Percentiles rank a stretch among this genome's conserved stretches.
These are phyloP conservation scores for Byasa hedistus DNA, from an alignment of 2,888 invertebrate genomes.

Conservation along the genomic window DNA sequence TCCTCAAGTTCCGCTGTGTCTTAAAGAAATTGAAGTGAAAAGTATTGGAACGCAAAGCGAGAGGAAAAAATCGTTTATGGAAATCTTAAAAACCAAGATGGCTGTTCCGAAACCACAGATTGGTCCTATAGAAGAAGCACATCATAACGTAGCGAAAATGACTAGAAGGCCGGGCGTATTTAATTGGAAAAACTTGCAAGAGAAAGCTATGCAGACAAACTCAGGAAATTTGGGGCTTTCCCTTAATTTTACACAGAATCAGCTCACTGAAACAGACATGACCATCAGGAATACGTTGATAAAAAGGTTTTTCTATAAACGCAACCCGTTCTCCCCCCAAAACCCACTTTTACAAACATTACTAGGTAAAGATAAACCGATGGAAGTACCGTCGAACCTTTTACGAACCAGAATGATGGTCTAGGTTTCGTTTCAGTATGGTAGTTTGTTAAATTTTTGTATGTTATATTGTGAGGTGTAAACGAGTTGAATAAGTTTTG, in stretches of 20 bases:
- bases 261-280: slow-evolving; percentile 54
- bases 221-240: slow-evolving; percentile 47
- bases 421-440: slow-evolving; percentile 38
- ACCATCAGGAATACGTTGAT: slow-evolving; percentile 61
- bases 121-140: slow-evolving; percentile 24
- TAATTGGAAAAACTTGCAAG: slow-evolving; percentile 54
- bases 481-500: slow-evolving; percentile 20
- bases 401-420: slow-evolving; percentile 57
- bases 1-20: slow-evolving; percentile 57
- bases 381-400: slow-evolving; percentile 50
- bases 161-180: slow-evolving; percentile 42
- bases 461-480: slow-evolving; percentile 20
- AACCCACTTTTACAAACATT: slow-evolving; percentile 62
- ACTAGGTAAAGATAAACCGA: slow-evolving; percentile 61
- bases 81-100: slow-evolving; percentile 33
- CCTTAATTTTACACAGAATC: slow-evolving; percentile 50
- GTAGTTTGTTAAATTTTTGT: slow-evolving; percentile 26
- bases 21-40: slow-evolving; percentile 71
- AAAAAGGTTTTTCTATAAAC: slow-evolving; percentile 63
- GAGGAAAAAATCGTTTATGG: slow-evolving; percentile 48
- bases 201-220: slow-evolving; percentile 42
- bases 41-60: slow-evolving; percentile 69
- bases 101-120: slow-evolving; percentile 39
- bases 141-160: slow-evolving; percentile 19
- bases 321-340: slow-evolving; percentile 65